Conservation (phyloP, 37 sponge, comb jelly and placozoan species). For the Halisarca cf. caerulea region DNA sequence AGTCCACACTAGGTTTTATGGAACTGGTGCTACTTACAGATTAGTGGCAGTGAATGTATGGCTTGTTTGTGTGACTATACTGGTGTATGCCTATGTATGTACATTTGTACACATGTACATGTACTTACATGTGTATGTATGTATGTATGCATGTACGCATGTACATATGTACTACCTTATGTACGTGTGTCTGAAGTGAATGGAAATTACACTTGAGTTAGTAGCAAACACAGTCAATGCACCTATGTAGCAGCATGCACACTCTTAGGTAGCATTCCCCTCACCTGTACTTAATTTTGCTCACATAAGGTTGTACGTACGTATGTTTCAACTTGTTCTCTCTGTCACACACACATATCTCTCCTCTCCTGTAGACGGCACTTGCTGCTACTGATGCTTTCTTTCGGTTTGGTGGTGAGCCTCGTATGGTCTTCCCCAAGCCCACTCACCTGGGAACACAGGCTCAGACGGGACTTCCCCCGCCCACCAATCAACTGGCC, state of each 20-base stretch:
- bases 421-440: constrained; percentile 67
- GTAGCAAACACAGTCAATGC: too few relatives aligned
- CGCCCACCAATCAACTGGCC: constrained; percentile 5
- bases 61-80: background rate
- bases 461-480: background rate
- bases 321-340: background rate
- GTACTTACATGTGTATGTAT: background rate
- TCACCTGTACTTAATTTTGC: too few relatives aligned
- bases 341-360: background rate
- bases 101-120: background rate
- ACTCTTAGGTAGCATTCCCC: too few relatives aligned
- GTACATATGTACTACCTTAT: background rate
- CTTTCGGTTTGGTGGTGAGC: constrained; percentile 96
- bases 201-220: too few relatives aligned
- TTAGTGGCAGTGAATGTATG: too few relatives aligned
- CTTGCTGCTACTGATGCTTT: constrained; percentile 78
- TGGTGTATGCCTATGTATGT: background rate
- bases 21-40: too few relatives aligned
- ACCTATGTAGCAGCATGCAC: too few relatives aligned
- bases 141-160: background rate
- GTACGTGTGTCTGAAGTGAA: too few relatives aligned
- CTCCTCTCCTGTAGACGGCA: constrained; percentile 40
- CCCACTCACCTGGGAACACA: constrained; percentile 1
- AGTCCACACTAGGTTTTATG: too few relatives aligned
- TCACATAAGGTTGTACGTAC: background rate